Percentiles rank a stretch among this genome's conserved stretches.
Conservation (phyloP, 1,140 invertebrate species). For the Rhyacophila brunnea region DNA sequence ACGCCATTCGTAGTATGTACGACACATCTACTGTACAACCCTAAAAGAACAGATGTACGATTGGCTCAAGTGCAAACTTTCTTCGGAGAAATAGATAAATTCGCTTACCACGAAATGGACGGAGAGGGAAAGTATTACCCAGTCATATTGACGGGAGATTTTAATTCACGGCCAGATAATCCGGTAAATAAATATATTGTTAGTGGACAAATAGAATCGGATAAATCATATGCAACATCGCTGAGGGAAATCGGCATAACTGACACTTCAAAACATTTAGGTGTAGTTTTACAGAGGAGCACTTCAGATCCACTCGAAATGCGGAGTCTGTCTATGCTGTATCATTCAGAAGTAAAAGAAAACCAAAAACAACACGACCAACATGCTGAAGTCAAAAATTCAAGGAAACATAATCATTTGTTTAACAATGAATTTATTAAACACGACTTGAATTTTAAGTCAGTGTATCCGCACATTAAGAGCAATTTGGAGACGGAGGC, state of each 20-base stretch:
- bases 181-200: constrained; percentile 72
- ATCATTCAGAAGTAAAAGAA: constrained; percentile 35
- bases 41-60: constrained; percentile 80
- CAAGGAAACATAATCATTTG: constrained; percentile 32
- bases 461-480: constrained; percentile 56
- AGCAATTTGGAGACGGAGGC: constrained; percentile 52
- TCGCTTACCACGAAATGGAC: constrained; percentile 59
- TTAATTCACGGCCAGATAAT: constrained; percentile 76
- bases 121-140: constrained; percentile 62
- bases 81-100: constrained; percentile 77
- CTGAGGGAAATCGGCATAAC: constrained; percentile 53
- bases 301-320: constrained; percentile 26
- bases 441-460: constrained; percentile 57
- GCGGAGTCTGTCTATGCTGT: constrained; percentile 35
- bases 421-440: constrained; percentile 52
- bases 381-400: constrained; percentile 9
- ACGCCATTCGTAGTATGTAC: constrained; percentile 77
- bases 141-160: constrained; percentile 84
- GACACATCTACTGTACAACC: constrained; percentile 94
- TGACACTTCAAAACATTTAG: constrained; percentile 66
- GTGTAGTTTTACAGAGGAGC: constrained; percentile 43
- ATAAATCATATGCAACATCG: constrained; percentile 10
- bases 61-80: constrained; percentile 81
- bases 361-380: constrained; percentile 8
- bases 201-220: constrained; percentile 54